Evolutionary conservation across 2,113 vertebrate species (phyloP).

Genomic region (Sturnira hondurensis): DNA sequence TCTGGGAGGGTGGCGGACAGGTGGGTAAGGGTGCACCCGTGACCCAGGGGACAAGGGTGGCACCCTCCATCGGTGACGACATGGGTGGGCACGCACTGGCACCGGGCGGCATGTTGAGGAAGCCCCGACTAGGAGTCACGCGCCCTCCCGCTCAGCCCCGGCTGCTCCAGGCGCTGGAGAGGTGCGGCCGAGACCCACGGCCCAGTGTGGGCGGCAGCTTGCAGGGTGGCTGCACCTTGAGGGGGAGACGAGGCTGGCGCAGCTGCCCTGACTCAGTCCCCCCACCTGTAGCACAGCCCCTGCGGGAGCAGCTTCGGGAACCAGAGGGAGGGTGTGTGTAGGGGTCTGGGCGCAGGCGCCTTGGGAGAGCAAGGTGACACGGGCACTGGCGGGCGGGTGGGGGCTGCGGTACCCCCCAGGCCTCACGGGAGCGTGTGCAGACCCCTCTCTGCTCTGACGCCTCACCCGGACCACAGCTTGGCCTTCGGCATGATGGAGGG

Average conservation of each 20-base stretch:
- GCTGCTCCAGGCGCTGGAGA: not conserved
- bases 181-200: not conserved
- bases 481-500: conserved; percentile 51
- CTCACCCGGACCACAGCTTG: fast-evolving
- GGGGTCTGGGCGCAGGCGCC: too few species aligned
- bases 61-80: fast-evolving
- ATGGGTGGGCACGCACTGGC: too few species aligned
- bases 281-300: not conserved
- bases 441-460: not conserved
- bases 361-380: too few species aligned
- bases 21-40: fast-evolving
- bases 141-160: not conserved
- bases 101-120: not conserved
- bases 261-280: not conserved
- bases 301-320: fast-evolving
- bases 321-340: fast-evolving
- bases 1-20: not conserved
- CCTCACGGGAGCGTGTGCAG: fast-evolving
- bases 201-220: not conserved
- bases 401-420: not conserved
- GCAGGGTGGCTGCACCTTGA: not conserved
- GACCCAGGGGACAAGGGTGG: not conserved
- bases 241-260: too few species aligned
- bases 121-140: not conserved
- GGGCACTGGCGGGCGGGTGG: not conserved